Conservation (phyloP, 2,797 vertebrate species). For the Typhlichthys eigenmanni region DNA sequence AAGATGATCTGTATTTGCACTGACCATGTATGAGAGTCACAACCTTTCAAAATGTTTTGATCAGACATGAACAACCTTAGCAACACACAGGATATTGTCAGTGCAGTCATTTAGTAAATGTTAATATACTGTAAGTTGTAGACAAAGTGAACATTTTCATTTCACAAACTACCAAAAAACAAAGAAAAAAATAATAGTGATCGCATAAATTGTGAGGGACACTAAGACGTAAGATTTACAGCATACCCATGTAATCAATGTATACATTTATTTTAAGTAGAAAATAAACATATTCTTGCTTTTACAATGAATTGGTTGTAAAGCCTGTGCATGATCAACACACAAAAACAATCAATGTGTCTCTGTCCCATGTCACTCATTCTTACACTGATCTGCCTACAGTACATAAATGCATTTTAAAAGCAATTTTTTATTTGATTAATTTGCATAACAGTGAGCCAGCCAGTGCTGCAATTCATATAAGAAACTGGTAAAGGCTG, state of each 20-base stretch:
- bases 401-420: not conserved
- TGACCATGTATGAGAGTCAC: conserved; percentile 28
- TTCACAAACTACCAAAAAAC: conserved; percentile 12
- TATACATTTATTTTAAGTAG: too few species aligned
- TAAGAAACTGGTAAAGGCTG: too few species aligned
- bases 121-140: conserved; percentile 9
- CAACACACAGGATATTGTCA: conserved; percentile 15
- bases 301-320: conserved; percentile 8
- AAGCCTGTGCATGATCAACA: conserved; percentile 25
- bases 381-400: too few species aligned
- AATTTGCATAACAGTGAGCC: conserved; percentile 55
- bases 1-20: conserved; percentile 4
- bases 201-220: conserved; percentile 24
- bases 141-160: conserved; percentile 15
- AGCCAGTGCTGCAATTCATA: conserved; percentile 26
- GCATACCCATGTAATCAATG: too few species aligned
- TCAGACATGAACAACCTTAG: conserved; percentile 13
- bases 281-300: conserved; percentile 1
- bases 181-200: conserved; percentile 11
- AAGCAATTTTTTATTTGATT: conserved; percentile 39
- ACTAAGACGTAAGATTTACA: not conserved
- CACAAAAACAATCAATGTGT: conserved; percentile 12
- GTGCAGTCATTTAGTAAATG: conserved; percentile 29
- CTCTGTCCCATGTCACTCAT: conserved; percentile 11
- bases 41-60: conserved; percentile 23